Evolutionary conservation across 2,113 vertebrate genomes (phyloP).

Genomic region (Oncorhynchus kisutch): DNA sequence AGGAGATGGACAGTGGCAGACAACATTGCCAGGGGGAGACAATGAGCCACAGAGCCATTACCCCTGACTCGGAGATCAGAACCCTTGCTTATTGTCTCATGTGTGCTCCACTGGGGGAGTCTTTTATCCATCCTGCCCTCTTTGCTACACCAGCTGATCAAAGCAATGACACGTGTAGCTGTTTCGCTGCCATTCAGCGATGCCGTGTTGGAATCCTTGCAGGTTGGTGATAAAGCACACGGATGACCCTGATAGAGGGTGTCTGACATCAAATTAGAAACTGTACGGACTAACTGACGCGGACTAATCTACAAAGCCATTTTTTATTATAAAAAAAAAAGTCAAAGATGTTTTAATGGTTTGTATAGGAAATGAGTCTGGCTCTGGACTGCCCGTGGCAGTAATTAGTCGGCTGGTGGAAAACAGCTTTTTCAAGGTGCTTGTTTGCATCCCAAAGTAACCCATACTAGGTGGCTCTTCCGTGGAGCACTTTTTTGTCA

Average conservation of each 20-base stretch:
- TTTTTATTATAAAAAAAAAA: neutral
- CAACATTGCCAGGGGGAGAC: neutral
- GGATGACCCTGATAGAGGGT: too few relatives aligned
- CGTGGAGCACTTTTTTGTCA: slow-evolving; percentile 4
- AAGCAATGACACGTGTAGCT: too few relatives aligned
- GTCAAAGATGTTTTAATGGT: neutral
- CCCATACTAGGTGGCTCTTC: neutral
- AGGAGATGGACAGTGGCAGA: neutral
- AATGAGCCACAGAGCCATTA: neutral
- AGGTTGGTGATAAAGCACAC: too few relatives aligned
- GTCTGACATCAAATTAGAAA: neutral
- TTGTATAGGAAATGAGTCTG: neutral
- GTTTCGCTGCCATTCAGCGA: too few relatives aligned
- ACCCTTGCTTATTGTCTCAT: too few relatives aligned
- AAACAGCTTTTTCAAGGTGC: neutral
- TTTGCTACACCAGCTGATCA: too few relatives aligned
- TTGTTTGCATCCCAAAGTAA: slow-evolving; percentile 5
- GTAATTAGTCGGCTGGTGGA: neutral
- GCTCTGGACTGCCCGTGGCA: neutral
- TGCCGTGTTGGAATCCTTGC: too few relatives aligned
- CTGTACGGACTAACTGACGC: neutral
- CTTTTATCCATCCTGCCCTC: too few relatives aligned
- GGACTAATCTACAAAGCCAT: neutral
- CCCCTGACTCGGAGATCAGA: neutral
- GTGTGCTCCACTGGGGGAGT: too few relatives aligned